Percentiles rank a stretch among this genome's conserved stretches.
Conservation (phyloP, 2,888 invertebrate species). For the Calephelis perditalis region DNA sequence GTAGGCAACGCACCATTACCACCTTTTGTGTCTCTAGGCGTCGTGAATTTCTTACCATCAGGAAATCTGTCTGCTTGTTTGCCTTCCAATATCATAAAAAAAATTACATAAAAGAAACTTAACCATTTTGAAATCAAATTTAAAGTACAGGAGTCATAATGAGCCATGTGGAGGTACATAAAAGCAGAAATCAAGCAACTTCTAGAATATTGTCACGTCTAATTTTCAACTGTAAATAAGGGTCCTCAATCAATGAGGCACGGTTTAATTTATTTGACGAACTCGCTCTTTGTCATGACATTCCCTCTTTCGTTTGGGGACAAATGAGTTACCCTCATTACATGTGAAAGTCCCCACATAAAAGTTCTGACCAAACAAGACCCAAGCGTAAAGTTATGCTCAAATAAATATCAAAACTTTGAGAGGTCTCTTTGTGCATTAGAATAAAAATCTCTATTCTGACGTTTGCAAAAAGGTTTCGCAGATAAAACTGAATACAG, state of each 20-base stretch:
- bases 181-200: neutral
- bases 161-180: neutral
- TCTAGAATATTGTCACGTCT: slow-evolving; percentile 1
- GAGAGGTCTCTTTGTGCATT: slow-evolving; percentile 14
- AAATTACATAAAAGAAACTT: too few species aligned
- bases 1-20: too few species aligned
- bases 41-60: too few species aligned
- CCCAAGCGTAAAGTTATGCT: slow-evolving; percentile 24
- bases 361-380: slow-evolving; percentile 21
- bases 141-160: neutral
- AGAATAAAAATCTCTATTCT: slow-evolving; percentile 13
- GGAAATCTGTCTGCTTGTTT: too few species aligned
- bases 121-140: neutral
- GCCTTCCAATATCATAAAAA: too few species aligned
- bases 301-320: slow-evolving; percentile 13
- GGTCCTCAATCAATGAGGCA: slow-evolving; percentile 8
- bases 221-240: slow-evolving; percentile 11
- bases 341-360: slow-evolving; percentile 20
- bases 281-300: slow-evolving; percentile 10
- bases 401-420: slow-evolving; percentile 24
- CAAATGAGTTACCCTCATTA: slow-evolving; percentile 24
- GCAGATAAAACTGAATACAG: slow-evolving; percentile 12
- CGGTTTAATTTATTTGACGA: slow-evolving; percentile 12
- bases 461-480: slow-evolving; percentile 10
- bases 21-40: too few species aligned